Percentiles rank a stretch among this genome's conserved stretches.
Evolutionary conservation across 2,888 invertebrate genomes (phyloP).

Genomic region (Lydus trimaculatus): DNA sequence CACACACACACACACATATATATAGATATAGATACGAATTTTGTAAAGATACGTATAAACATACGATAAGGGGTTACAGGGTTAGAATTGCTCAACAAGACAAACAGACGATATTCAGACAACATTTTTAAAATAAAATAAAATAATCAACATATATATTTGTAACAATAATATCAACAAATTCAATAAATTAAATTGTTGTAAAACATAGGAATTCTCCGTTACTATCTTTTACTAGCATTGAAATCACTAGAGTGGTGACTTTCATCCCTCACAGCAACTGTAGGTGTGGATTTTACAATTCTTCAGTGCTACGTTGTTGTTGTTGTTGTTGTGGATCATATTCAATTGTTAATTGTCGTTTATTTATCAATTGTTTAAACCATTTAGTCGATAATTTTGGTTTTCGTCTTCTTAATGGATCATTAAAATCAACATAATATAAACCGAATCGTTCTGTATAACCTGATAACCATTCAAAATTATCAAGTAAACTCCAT

Average conservation of each 20-base stretch:
- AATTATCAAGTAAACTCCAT: constrained; percentile 79
- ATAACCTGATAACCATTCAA: constrained; percentile 77
- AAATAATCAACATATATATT: no score
- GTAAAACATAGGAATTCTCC: no score
- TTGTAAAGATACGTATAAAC: no score
- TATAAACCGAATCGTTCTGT: constrained; percentile 49
- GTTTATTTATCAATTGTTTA: not conserved
- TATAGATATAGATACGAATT: not conserved
- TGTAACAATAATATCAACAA: no score
- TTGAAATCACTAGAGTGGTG: not conserved
- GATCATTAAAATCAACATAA: not conserved
- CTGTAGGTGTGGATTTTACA: not conserved
- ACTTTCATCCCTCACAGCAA: no score
- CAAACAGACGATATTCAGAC: no score
- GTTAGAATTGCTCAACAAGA: no score
- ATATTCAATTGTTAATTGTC: not conserved
- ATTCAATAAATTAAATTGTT: no score
- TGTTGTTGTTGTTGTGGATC: not conserved
- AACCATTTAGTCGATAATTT: not conserved
- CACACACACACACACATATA: not conserved
- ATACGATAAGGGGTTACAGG: no score
- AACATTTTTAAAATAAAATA: no score
- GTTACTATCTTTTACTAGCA: not conserved
- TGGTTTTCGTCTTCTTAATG: not conserved
- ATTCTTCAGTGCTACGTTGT: not conserved